Percentiles rank a stretch among this genome's conserved stretches.
phyloP scores from a whole-genome alignment of 2,797 vertebrate species.

The Phaenicophaeus curvirostris region DNA sequence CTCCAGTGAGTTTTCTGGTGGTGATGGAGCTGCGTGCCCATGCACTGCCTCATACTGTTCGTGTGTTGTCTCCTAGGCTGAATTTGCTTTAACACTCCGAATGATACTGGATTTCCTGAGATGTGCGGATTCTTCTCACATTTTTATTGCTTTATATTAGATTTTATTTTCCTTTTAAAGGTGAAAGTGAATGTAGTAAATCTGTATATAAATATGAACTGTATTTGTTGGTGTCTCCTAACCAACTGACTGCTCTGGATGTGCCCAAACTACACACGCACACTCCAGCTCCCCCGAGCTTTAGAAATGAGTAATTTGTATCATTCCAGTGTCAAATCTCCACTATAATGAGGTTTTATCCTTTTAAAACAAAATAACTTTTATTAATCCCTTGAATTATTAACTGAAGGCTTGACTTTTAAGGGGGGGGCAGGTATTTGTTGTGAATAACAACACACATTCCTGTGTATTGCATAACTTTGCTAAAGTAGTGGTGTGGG shows the following conservation, averaged over 20 bases:
- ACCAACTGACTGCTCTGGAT: neutral
- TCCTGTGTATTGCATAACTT: neutral
- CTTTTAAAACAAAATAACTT: slow-evolving; percentile 29
- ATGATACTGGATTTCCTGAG: neutral
- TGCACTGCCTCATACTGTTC: fast-evolving
- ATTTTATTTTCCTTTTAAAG: slow-evolving; percentile 1
- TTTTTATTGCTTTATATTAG: neutral
- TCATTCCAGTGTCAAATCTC: neutral
- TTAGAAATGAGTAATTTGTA: neutral
- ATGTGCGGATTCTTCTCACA: neutral
- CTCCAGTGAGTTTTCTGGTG: neutral
- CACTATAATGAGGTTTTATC: neutral
- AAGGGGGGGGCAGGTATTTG: neutral
- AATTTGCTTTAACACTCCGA: neutral
- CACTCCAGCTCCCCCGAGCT: neutral
- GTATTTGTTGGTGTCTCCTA: neutral
- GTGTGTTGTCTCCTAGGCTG: neutral
- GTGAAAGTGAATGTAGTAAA: neutral
- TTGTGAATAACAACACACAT: neutral
- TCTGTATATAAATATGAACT: neutral
- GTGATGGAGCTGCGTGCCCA: neutral
- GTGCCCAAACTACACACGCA: neutral
- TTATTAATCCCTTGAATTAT: slow-evolving; percentile 26
- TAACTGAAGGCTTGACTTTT: slow-evolving; percentile 16
- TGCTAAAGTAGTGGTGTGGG: slow-evolving; percentile 9